Evolutionary conservation across 2,797 vertebrate species (phyloP).

Genomic region (Eutrigla gurnardus): DNA sequence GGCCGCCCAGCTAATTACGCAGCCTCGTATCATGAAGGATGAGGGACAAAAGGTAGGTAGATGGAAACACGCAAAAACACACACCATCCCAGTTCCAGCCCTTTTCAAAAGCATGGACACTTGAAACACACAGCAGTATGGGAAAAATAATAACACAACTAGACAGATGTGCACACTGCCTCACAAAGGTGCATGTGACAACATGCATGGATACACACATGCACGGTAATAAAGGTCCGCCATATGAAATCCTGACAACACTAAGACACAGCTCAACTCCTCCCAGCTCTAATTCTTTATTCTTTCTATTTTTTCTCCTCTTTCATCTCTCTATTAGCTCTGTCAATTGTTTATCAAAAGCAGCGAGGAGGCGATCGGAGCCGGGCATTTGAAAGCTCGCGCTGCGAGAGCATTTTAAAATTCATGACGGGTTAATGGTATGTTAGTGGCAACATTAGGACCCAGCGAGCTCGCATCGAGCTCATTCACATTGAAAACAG

Average conservation of each 20-base stretch:
- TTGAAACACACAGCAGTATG: constrained; percentile 48
- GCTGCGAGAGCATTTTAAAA: constrained; percentile 81
- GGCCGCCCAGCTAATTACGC: constrained; percentile 60
- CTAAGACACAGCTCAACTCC: constrained; percentile 40
- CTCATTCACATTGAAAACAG: constrained; percentile 85
- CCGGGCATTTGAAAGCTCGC: constrained; percentile 78
- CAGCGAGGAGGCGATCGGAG: constrained; percentile 63
- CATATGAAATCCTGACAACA: constrained; percentile 57
- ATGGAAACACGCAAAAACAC: constrained; percentile 54
- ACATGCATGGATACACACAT: constrained; percentile 14
- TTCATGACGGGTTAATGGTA: constrained; percentile 87
- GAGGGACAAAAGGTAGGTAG: constrained; percentile 66
- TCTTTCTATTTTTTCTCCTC: constrained; percentile 46
- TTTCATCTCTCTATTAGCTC: constrained; percentile 86
- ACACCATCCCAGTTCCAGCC: constrained; percentile 17
- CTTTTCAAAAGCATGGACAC: constrained; percentile 57
- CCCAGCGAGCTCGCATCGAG: constrained; percentile 61
- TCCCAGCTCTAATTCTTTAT: constrained; percentile 9
- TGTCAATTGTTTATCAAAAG: constrained; percentile 88
- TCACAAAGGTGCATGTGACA: constrained; percentile 38
- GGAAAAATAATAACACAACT: constrained; percentile 10
- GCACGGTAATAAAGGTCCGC: constrained; percentile 51
- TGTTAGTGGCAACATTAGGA: constrained; percentile 85
- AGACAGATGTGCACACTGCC: constrained; percentile 14
- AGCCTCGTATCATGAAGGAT: constrained; percentile 56